A percentile compares a stretch with the other conserved stretches of the same genome.
Evolutionary conservation across 2,888 invertebrate species (phyloP).

Genomic region (Cantharis nigra): DNA sequence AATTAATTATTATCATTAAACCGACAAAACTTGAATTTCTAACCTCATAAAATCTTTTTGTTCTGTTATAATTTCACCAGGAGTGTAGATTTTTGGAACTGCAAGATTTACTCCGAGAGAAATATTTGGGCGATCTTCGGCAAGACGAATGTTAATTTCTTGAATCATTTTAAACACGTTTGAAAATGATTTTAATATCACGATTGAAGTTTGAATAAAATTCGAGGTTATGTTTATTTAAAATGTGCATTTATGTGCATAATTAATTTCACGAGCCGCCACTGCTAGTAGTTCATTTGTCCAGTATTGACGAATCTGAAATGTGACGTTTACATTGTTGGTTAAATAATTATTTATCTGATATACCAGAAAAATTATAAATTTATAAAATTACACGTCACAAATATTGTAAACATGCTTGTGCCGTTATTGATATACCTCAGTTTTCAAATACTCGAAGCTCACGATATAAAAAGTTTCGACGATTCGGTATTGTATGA

Average conservation of each 20-base stretch:
- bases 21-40: conserved; percentile 25
- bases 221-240: background rate
- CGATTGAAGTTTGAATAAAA: background rate
- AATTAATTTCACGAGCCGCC: too few relatives aligned
- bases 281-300: background rate
- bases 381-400: background rate
- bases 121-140: conserved; percentile 67
- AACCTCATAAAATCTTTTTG: conserved; percentile 86
- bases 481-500: conserved; percentile 82
- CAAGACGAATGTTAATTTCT: conserved; percentile 66
- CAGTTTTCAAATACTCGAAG: conserved; percentile 1
- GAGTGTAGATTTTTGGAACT: conserved; percentile 75
- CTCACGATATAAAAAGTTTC: conserved; percentile 74
- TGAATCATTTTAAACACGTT: conserved; percentile 54
- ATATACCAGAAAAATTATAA: background rate
- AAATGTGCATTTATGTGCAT: too few relatives aligned
- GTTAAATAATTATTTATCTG: background rate
- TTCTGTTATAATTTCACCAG: conserved; percentile 85
- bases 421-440: background rate
- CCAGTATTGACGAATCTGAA: background rate
- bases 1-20: background rate
- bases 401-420: background rate
- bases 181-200: background rate
- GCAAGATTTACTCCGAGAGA: conserved; percentile 61
- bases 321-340: background rate